Evolutionary conservation across 2,888 invertebrate genomes (phyloP).

Genomic region (Cephus pygmeus): DNA sequence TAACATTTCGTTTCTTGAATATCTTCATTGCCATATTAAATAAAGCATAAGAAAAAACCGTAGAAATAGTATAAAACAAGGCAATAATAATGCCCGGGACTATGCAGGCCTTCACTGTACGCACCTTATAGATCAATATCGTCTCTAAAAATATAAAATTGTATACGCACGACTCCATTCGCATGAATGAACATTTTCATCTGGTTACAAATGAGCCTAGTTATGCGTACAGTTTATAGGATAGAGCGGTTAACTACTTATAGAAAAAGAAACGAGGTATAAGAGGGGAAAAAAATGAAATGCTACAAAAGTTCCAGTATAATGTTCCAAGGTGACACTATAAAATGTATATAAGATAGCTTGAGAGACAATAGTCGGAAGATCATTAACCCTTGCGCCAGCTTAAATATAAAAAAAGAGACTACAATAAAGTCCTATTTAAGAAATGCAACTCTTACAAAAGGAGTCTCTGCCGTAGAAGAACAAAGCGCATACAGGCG

Average conservation of each 20-base stretch:
- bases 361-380: too few relatives aligned
- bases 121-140: background rate
- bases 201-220: background rate
- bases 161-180: background rate
- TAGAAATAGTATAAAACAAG: background rate
- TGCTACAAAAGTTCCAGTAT: too few relatives aligned
- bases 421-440: background rate
- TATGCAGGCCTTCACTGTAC: background rate
- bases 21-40: background rate
- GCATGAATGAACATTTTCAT: background rate
- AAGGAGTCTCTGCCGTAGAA: background rate
- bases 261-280: background rate
- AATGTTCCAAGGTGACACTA: background rate
- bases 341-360: background rate
- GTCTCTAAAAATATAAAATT: background rate
- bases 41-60: background rate
- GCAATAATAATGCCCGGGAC: background rate
- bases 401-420: too few relatives aligned
- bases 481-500: background rate
- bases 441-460: background rate
- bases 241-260: background rate
- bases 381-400: too few relatives aligned
- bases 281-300: background rate
- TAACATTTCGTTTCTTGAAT: background rate
- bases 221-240: background rate